Conservation (phyloP, 2,113 vertebrate genomes). For the Tinamus guttatus region DNA sequence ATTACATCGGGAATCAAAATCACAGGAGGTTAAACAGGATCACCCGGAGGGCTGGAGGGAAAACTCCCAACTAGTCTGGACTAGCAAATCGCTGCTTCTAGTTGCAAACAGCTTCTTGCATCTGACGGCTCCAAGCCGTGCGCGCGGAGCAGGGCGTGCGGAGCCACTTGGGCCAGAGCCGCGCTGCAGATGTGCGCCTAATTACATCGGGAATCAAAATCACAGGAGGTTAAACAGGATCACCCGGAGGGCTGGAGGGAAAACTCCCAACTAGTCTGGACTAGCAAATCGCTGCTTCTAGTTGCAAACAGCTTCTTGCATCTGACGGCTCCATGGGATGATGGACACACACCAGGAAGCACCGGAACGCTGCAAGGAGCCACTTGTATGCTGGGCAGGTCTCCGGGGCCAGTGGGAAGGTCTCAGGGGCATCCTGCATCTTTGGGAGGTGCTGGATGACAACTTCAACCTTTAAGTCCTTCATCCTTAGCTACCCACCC, state of each 20-base stretch:
- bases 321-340: fast-evolving
- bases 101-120: neutral
- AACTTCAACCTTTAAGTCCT: neutral
- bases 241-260: neutral
- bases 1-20: neutral
- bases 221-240: neutral
- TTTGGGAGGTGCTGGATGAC: neutral
- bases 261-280: fast-evolving
- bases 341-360: neutral
- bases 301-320: neutral
- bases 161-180: neutral
- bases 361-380: neutral
- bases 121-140: too few relatives aligned
- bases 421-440: neutral
- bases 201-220: neutral
- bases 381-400: neutral
- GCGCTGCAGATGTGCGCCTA: fast-evolving
- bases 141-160: too few relatives aligned
- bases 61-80: fast-evolving
- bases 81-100: fast-evolving
- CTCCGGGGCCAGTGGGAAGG: neutral
- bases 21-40: neutral
- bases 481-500: neutral
- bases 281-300: fast-evolving
- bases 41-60: neutral